Base-by-base conservation (phyloP, 1,140 invertebrate genomes). In the Pectinophora gossypiella region DNA sequence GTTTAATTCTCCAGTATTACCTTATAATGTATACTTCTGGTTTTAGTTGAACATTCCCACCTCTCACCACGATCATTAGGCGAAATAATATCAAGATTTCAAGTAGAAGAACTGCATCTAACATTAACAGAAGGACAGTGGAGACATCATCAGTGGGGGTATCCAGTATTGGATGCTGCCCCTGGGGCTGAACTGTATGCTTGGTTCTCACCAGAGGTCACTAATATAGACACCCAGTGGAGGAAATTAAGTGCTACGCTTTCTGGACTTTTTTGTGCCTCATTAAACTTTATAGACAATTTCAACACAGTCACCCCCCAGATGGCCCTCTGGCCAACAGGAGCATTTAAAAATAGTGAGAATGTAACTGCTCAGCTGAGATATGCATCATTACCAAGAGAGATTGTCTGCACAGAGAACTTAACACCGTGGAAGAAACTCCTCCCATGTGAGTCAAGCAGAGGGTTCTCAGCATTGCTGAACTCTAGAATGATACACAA, bases 351-450 rank as follows among this genome's bases (percentile, higher is more conserved):
- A 22, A 72, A 82, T 45, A 77, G 88, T 23, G 79, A 89, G 59
- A 72, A 80, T 63, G 90, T 91, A 66, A 90, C 89, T 58, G 90
- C 89, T 54, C 88, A 89, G 61, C 78, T 96, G 35, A 89, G 95
- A 59, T 99, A 99, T 89, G 92, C 97, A 1, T 93, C 94, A 35
- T 82, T 99, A 51, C 97, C 98, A 0, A 90, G 95, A 55, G 98
- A 99, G 91, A 96, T 97, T 70, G 96, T 99, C 6, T 99, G 98
- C 76, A 99, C 98, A 15, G 98, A 99, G 90, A 99, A 99, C 90
- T 89, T 99, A 61, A 99, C 98, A 21, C 98, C 98, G 2, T 99
- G 97, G 94, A 98, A 98, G 73, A 99, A 99, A 84, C 87, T 99
- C 1, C 76, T 99, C 22, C 98, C 98, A 1, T 99, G 98, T 89